These are phyloP conservation scores for Synanthedon tipuliformis DNA, from an alignment of 2,888 invertebrate species.

Conservation along the genomic window DNA sequence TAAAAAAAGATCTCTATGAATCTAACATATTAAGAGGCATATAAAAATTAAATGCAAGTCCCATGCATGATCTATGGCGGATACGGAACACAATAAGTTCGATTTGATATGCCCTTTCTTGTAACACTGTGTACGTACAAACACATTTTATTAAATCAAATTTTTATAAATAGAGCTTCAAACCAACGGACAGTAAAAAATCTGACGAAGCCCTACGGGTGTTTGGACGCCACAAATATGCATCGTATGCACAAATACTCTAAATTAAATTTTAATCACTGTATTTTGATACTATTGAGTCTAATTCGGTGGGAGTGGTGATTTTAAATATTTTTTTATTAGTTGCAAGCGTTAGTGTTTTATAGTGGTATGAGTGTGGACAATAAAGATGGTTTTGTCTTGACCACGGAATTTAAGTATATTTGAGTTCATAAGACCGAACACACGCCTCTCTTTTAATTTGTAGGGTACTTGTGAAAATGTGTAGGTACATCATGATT, in stretches of 20 bases:
- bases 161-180: too few species aligned
- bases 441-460: neutral
- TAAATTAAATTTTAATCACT: slow-evolving; percentile 42
- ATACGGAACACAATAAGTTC: too few species aligned
- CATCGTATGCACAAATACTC: slow-evolving; percentile 60
- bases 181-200: too few species aligned
- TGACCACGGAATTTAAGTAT: slow-evolving; percentile 11
- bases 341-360: slow-evolving; percentile 54
- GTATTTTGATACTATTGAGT: slow-evolving; percentile 43
- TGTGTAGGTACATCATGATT: too few species aligned
- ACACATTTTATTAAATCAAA: too few species aligned
- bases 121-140: too few species aligned
- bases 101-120: too few species aligned
- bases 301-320: slow-evolving; percentile 22
- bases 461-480: neutral
- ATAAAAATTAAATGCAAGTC: too few species aligned
- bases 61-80: too few species aligned
- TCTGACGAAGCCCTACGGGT: too few species aligned
- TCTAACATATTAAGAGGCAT: too few species aligned
- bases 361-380: slow-evolving; percentile 54
- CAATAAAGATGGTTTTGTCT: slow-evolving; percentile 57
- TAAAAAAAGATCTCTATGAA: too few species aligned
- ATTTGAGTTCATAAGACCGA: neutral
- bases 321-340: slow-evolving; percentile 33
- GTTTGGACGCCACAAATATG: slow-evolving; percentile 19